A percentile compares a stretch with the other conserved stretches of the same genome.
These are phyloP conservation scores for Junonia oenone DNA, from an alignment of 2,888 invertebrate genomes.

Conservation along the genomic window DNA sequence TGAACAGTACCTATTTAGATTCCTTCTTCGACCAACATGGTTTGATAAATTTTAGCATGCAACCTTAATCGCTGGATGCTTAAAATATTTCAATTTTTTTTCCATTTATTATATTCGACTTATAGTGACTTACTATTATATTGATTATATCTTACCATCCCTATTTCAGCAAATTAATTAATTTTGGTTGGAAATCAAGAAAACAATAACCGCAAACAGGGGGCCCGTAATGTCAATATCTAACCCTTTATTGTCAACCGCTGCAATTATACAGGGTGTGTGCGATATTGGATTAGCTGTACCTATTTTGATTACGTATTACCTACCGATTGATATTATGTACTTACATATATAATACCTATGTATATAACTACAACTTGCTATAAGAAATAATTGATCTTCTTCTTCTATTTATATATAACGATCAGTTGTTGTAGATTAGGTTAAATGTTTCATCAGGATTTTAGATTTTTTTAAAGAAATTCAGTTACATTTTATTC, in stretches of 20 bases:
- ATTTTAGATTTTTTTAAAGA: no score
- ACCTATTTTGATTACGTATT: constrained; percentile 35
- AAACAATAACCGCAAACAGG: constrained; percentile 74
- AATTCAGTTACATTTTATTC: no score
- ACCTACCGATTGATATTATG: constrained; percentile 19
- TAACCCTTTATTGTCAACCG: constrained; percentile 52
- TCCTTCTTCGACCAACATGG: no score
- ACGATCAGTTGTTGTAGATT: no score
- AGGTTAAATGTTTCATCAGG: no score
- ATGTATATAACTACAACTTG: not conserved
- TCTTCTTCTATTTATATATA: no score
- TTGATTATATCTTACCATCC: not conserved
- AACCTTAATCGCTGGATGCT: no score
- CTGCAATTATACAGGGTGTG: constrained; percentile 47
- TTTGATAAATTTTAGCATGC: no score
- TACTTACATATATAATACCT: constrained; percentile 9
- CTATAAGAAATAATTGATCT: no score
- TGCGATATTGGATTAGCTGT: constrained; percentile 31
- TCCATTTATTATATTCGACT: not conserved
- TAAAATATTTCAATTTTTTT: no score
- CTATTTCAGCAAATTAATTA: constrained; percentile 58
- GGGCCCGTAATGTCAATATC: constrained; percentile 63
- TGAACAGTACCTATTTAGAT: no score
- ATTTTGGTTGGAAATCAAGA: constrained; percentile 59
- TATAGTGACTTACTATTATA: not conserved